Percentiles rank a stretch among this genome's conserved stretches.
Evolutionary conservation across 2,797 vertebrate genomes (phyloP).

Genomic region (Nyctibius grandis): DNA sequence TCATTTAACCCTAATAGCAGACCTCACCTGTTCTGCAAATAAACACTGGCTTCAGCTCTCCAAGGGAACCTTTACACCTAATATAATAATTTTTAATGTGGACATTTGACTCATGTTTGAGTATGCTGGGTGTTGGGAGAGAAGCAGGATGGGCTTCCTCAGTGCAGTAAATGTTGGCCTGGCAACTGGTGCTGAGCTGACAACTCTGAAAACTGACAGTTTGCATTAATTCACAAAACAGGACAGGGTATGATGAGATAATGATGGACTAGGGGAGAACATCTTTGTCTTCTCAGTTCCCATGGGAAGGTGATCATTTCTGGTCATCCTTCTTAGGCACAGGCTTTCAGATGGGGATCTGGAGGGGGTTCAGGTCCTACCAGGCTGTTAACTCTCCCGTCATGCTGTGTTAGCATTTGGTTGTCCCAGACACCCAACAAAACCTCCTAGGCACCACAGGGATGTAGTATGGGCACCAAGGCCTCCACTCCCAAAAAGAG

Average conservation of each 20-base stretch:
- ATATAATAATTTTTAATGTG: not conserved
- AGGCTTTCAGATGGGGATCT: not conserved
- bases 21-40: slow-evolving; percentile 14
- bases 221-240: not conserved
- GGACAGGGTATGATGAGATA: not conserved
- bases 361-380: not conserved
- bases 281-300: not conserved
- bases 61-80: not conserved
- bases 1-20: not conserved
- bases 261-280: not conserved
- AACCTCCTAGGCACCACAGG: not conserved
- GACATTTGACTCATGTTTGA: not conserved
- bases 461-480: not conserved
- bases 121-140: not conserved
- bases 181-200: not conserved
- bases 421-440: not conserved
- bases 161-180: not conserved
- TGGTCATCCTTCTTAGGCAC: not conserved
- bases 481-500: fast-evolving
- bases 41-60: not conserved
- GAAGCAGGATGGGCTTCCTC: not conserved
- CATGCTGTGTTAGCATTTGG: fast-evolving
- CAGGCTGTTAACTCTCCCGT: not conserved
- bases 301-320: not conserved
- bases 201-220: not conserved